A percentile compares a stretch with the other conserved stretches of the same genome.
These are phyloP conservation scores for Volucella inanis DNA, from an alignment of 2,888 invertebrate species.

Conservation along the genomic window DNA sequence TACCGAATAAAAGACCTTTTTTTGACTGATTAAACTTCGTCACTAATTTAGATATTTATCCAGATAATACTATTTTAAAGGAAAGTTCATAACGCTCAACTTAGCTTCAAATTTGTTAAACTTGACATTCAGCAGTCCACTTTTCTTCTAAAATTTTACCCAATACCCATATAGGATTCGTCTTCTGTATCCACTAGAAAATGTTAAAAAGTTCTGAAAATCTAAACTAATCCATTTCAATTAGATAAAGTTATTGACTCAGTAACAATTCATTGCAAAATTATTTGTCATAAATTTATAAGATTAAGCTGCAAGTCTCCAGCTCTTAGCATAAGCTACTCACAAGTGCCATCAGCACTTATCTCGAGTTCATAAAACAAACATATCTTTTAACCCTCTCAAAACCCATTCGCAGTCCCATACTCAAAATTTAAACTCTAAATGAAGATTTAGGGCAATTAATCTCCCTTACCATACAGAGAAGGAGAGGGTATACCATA, in stretches of 20 bases:
- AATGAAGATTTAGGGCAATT: slow-evolving; percentile 70
- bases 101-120: too few species aligned
- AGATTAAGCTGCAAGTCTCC: slow-evolving; percentile 56
- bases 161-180: too few species aligned
- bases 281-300: slow-evolving; percentile 72
- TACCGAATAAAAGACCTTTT: too few species aligned
- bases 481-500: too few species aligned
- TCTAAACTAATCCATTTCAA: slow-evolving; percentile 22
- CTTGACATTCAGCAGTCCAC: too few species aligned
- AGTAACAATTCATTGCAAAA: slow-evolving; percentile 54
- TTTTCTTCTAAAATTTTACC: too few species aligned
- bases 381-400: neutral
- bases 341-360: slow-evolving; percentile 35
- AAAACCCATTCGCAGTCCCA: too few species aligned
- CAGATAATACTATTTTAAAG: too few species aligned
- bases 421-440: slow-evolving; percentile 18
- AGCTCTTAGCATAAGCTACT: slow-evolving; percentile 39
- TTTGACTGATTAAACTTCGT: too few species aligned
- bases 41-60: too few species aligned
- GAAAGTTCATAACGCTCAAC: too few species aligned
- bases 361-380: slow-evolving; percentile 50
- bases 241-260: slow-evolving; percentile 48
- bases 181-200: too few species aligned
- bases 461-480: slow-evolving; percentile 38
- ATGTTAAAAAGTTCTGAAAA: neutral